Base-by-base conservation (phyloP, 2,888 invertebrate genomes). In the Tenthredo livida region DNA sequence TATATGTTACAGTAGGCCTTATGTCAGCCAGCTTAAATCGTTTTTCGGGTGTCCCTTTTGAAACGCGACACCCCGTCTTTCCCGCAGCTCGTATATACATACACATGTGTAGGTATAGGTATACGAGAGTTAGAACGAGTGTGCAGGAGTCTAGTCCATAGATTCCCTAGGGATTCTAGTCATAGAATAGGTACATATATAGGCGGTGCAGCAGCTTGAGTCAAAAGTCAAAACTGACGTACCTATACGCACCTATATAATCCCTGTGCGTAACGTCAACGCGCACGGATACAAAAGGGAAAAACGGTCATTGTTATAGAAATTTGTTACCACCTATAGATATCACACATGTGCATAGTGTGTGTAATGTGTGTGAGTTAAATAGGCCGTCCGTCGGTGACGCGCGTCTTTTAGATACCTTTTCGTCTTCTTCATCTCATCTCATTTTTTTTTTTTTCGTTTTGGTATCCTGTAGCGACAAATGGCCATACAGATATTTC, bases 151-250 rank as follows among this genome's bases (percentile, higher is more conserved):
- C 75, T 86, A 65, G 83, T 72, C 72, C 40, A 75, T 25, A 29
- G 75, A 77, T 77, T 54, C 75, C 75, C 75, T 29, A 40, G 50
- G 86, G 87, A 87, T 87, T 43, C n/a, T n/a, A 54, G 47, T 4
- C 58, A 84, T 86, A 86, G 86, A 85, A 86, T 50, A 65, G 80
- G 61, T 75, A 84, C 5, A 25, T 75, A 84, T 3, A 25, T n/a
- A 25, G 43, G 72, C 40, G 43, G 40, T 40, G 40, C 33, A 4
- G 33, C 43, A 40, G 72, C 40, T 29, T 17, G 21, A 40, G 40
- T 73, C 72, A 43, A 73, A 73, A 73, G 72, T 73, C 72, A 73
- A 73, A 73, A 73, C 43, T 73, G 72, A 73, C 72, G 72, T 40
- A 21, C 37, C 15, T n/a, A 43, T n/a, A 73, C 72, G 10, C n/a